A percentile compares a stretch with the other conserved stretches of the same genome.
phyloP scores from a whole-genome alignment of 2,888 invertebrate species.

The Himalopsyche anomala region DNA sequence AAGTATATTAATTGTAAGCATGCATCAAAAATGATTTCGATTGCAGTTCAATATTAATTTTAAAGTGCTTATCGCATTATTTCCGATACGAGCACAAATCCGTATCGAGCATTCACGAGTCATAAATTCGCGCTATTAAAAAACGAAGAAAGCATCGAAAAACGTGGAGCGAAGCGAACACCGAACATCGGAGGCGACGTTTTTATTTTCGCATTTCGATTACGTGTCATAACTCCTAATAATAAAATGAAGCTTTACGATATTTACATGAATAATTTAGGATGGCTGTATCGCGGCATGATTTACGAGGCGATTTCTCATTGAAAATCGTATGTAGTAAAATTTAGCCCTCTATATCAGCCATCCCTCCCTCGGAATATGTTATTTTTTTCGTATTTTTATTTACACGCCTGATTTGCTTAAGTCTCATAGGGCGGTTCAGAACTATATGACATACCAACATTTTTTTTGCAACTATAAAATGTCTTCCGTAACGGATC shows the following conservation, averaged over 20 bases:
- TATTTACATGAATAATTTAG: constrained; percentile 61
- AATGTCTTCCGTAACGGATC: too few relatives aligned
- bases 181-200: constrained; percentile 12
- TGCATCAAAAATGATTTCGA: too few relatives aligned
- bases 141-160: background rate
- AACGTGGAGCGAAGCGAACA: background rate
- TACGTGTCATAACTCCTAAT: constrained; percentile 63
- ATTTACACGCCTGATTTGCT: constrained; percentile 65
- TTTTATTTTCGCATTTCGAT: constrained; percentile 49
- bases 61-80: background rate
- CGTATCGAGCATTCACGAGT: background rate
- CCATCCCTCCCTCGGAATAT: constrained; percentile 48
- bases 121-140: constrained; percentile 4
- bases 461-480: too few relatives aligned
- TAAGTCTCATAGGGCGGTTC: constrained; percentile 56
- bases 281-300: constrained; percentile 56
- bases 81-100: background rate
- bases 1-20: too few relatives aligned
- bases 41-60: background rate
- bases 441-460: background rate
- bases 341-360: constrained; percentile 46
- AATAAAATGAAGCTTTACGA: constrained; percentile 56
- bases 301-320: constrained; percentile 63
- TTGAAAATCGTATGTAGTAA: constrained; percentile 60
- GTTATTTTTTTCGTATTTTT: constrained; percentile 57